Evolutionary conservation across 2,888 invertebrate species (phyloP).

Genomic region (Erynnis tages): DNA sequence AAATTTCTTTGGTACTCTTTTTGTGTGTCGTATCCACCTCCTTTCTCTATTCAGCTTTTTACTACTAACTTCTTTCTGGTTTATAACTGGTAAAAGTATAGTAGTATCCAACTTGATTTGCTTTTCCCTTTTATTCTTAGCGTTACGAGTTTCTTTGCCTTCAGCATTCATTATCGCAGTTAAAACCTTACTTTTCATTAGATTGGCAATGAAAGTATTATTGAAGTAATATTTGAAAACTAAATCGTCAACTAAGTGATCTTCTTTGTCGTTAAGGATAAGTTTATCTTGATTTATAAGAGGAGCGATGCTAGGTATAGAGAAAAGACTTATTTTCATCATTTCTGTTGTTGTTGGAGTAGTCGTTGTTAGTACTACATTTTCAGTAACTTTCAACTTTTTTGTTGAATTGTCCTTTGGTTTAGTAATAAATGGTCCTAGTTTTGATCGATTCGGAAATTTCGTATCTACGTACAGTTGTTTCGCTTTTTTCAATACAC

Average conservation of each 20-base stretch:
- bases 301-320: conserved; percentile 49
- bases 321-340: conserved; percentile 66
- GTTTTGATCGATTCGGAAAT: conserved; percentile 28
- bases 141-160: conserved; percentile 39
- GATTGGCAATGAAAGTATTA: conserved; percentile 66
- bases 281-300: conserved; percentile 56
- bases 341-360: conserved; percentile 46
- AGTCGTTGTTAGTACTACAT: conserved; percentile 34
- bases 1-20: conserved; percentile 37
- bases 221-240: conserved; percentile 75
- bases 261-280: conserved; percentile 67
- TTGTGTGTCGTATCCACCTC: conserved; percentile 59
- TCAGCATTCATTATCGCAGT: conserved; percentile 42
- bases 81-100: conserved; percentile 50
- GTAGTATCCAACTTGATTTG: conserved; percentile 42
- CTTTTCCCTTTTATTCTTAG: conserved; percentile 55
- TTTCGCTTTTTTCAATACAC: conserved; percentile 65
- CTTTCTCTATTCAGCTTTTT: conserved; percentile 42
- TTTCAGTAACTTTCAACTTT: conserved; percentile 27
- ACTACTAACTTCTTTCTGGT: conserved; percentile 30
- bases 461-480: conserved; percentile 50
- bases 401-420: conserved; percentile 20
- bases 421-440: conserved; percentile 27
- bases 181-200: conserved; percentile 62
- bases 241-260: conserved; percentile 63